Evolutionary conservation across 2,888 invertebrate species (phyloP), one percentile per base, ranked within the genome.

Genomic region (Oligia strigilis): DNA sequence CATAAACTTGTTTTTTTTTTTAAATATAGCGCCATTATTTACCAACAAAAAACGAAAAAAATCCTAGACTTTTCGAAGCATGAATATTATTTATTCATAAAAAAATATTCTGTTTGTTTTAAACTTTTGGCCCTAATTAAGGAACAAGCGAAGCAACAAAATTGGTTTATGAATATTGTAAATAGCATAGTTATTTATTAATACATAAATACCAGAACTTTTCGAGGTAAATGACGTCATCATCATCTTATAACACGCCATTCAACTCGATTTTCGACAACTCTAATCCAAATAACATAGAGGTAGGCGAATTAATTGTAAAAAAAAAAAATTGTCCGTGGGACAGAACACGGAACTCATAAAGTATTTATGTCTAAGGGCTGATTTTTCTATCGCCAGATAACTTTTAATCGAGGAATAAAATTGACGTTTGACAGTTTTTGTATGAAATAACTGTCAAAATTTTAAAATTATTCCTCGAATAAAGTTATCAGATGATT

Each of bases 361-460:
- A 66, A 82, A 78, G 69, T 84, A 82, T 84, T 75, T 82, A 82
- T 58, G 29, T 40, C 65, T 52, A 19, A 77, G 13, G 49, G 0
- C 13, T 4, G 13, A 49, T 49, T 49, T 49, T 13, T 49, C 3
- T 4, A 13, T 9, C 49, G 49, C 49, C 13, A 13, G 13, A 49
- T 13, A 49, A 49, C 49, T 49, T 43, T 13, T 13, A 49, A 13
- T 9, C 11, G 13, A 13, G 2, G 46, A 46, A 46, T 13, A 46
- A 46, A 49, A 49, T 13, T 49, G 43, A 43, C 8, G 43, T 49
- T 49, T 13, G 49, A 49, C 49, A 49, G 13, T 49, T 9, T 43
- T 9, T 43, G 43, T 43, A 43, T 43, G 43, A 9, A 9, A 43
- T 43, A 43, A 43, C 43, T 43, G 43, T 43, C 43, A 43, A 43